phyloP scores from a whole-genome alignment of 2,113 vertebrate species.

The Aegotheles bennettii region DNA sequence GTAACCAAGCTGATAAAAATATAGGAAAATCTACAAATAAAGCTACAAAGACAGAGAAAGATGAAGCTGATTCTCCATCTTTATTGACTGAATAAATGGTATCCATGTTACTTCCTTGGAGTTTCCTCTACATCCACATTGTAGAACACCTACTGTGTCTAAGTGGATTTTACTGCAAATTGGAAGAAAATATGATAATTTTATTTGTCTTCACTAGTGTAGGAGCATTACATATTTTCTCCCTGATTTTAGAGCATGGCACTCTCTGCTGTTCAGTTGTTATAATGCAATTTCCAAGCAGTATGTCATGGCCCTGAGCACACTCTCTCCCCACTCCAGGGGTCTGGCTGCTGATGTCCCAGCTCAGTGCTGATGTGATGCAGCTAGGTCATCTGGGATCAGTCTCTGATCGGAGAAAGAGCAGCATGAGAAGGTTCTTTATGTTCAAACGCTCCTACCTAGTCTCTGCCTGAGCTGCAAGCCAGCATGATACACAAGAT shows the following conservation, averaged over 20 bases:
- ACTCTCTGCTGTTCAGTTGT: not conserved
- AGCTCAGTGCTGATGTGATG: not conserved
- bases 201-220: not conserved
- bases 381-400: not conserved
- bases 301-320: not conserved
- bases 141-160: not conserved
- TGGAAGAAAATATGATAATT: not conserved
- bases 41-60: not conserved
- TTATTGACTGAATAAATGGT: not conserved
- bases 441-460: too few relatives aligned
- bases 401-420: not conserved
- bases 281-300: not conserved
- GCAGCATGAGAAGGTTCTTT: not conserved
- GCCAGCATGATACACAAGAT: fast-evolving
- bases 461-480: not conserved
- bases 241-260: not conserved
- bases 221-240: not conserved
- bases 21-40: not conserved
- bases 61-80: not conserved
- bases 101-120: not conserved
- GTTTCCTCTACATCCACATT: not conserved
- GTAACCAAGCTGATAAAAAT: not conserved
- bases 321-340: fast-evolving
- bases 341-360: not conserved
- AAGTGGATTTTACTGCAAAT: not conserved